Conservation (phyloP, 1,140 invertebrate species). For the Drosophila suzukii region DNA sequence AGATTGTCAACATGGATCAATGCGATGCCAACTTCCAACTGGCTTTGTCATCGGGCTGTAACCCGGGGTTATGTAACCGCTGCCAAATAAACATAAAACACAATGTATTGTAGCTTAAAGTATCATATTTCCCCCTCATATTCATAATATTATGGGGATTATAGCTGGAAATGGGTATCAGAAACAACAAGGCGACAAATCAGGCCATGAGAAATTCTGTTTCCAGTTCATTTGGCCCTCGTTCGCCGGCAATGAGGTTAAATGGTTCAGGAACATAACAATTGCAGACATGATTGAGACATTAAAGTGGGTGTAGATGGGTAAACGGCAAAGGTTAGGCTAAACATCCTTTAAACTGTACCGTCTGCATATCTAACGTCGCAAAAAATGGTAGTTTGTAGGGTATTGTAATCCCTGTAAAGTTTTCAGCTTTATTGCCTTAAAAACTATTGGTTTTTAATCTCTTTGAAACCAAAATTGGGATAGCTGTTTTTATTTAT, state of each 20-base stretch:
- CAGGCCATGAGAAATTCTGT: slow-evolving; percentile 49
- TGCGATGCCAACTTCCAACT: slow-evolving; percentile 35
- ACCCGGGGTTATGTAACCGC: slow-evolving; percentile 42
- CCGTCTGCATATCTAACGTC: background rate
- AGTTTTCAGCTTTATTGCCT: background rate
- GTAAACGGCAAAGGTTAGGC: background rate
- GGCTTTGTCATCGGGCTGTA: slow-evolving; percentile 23
- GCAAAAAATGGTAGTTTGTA: background rate
- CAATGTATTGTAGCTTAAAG: slow-evolving; percentile 67
- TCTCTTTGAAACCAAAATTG: no score
- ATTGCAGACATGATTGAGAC: slow-evolving; percentile 57
- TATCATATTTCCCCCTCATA: slow-evolving; percentile 65
- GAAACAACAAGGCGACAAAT: slow-evolving; percentile 50
- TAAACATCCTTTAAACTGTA: background rate
- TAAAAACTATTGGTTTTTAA: background rate
- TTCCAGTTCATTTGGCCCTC: slow-evolving; percentile 60
- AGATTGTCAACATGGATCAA: slow-evolving; percentile 75
- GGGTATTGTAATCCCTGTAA: no score
- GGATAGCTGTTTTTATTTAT: background rate
- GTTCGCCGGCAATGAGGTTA: slow-evolving; percentile 32
- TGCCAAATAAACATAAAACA: slow-evolving; percentile 56
- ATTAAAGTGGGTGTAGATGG: slow-evolving; percentile 20
- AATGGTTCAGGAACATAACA: slow-evolving; percentile 37
- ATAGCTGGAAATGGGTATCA: slow-evolving; percentile 8
- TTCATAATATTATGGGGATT: slow-evolving; percentile 58